Conservation (phyloP, 2,797 vertebrate species). For the Agapornis canus region DNA sequence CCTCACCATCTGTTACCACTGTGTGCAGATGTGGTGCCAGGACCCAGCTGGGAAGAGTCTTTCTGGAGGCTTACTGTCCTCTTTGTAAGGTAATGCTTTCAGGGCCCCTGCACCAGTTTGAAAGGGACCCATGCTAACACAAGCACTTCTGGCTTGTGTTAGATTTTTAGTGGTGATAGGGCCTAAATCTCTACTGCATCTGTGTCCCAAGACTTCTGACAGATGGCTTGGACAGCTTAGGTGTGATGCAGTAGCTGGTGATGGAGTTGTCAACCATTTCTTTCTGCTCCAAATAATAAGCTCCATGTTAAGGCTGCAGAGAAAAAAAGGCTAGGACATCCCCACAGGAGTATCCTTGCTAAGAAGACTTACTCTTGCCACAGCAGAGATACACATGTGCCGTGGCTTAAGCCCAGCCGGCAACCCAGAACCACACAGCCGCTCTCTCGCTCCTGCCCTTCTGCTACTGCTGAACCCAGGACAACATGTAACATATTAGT, state of each 20-base stretch:
- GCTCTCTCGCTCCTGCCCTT: neutral
- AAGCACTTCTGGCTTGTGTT: neutral
- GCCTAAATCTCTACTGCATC: neutral
- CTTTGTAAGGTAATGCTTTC: slow-evolving; percentile 86
- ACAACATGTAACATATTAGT: neutral
- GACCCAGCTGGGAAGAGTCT: slow-evolving; percentile 96
- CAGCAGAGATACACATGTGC: neutral
- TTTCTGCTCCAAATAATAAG: neutral
- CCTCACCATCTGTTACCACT: slow-evolving; percentile 95
- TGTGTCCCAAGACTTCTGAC: neutral
- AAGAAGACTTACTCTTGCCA: rapidly evolving
- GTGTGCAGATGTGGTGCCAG: slow-evolving; percentile 94
- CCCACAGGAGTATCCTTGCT: neutral
- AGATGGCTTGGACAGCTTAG: neutral
- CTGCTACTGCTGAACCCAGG: neutral
- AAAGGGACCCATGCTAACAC: neutral
- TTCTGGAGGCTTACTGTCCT: slow-evolving; percentile 94
- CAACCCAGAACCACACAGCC: neutral
- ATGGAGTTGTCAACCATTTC: neutral
- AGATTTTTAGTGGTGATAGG: neutral
- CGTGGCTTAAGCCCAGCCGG: neutral
- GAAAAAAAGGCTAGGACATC: neutral
- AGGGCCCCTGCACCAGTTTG: neutral
- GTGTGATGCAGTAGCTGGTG: neutral
- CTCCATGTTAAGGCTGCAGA: neutral